Base-by-base conservation (phyloP, 2,888 invertebrate genomes). In the Clepsis dumicolana region DNA sequence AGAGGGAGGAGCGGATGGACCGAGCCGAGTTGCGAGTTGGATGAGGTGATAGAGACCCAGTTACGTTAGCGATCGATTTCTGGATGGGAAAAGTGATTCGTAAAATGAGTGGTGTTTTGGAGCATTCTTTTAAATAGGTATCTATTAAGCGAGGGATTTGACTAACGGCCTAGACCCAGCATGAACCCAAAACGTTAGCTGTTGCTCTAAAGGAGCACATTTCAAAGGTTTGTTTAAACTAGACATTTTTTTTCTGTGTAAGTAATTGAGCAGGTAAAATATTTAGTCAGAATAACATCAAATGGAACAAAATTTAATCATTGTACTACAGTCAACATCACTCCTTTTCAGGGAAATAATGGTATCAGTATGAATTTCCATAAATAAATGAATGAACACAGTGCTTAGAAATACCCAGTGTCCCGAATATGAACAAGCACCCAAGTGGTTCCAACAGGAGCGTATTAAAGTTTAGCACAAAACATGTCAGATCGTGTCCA, bases 1-100 rank as follows among this genome's bases (percentile, higher is more conserved):
- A 81, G 10, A 93, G 77, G 1, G 95, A 84, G 70, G 91, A 79
- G 63, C 87, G 87, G 32, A 86, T 79, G 41, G 87, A 79, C 16
- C 90, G 86, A 41, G 85, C 77, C n/a, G 89, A 87, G 65, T 83
- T 84, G 41, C 90, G 87, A 48, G 75, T 79, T 74, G 87, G 84
- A 68, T 86, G 85, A 77, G 90, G 86, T 65, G 90, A 88, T 71
- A 90, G 74, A 73, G 88, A 81, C 69, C 81, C 81, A 74, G 80
- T 73, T 71, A 75, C 75, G 72, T 65, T 74, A 65, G 74, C 67
- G 48, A 75, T 71, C 60, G 76, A 70, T 75, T 78, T 82, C 81
- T 83, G 80, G 72, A 56, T 50, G 62, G 18, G 14, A 16, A 61
- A 48, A 64, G 35, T 64, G 63, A 52, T 72, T 71, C 73, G 70